Conservation (phyloP, 2,797 vertebrate genomes). For the Oryzias sinensis region DNA sequence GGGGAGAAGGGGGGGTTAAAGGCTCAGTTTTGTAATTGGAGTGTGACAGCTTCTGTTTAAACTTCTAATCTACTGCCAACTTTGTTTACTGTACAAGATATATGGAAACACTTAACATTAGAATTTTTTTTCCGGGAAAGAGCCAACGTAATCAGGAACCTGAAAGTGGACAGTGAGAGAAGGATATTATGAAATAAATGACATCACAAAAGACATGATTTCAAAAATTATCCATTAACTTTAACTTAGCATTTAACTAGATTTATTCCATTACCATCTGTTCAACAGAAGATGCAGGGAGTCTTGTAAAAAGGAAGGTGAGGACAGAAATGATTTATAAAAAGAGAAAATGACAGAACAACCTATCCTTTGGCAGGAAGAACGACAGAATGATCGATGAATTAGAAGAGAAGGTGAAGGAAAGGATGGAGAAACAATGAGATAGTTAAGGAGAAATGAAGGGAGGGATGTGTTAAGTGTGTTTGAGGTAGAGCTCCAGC, state of each 20-base stretch:
- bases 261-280: neutral
- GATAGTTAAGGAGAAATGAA: constrained; percentile 60
- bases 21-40: constrained; percentile 44
- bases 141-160: neutral
- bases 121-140: neutral
- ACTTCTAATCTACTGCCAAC: constrained; percentile 19
- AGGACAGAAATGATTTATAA: neutral
- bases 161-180: neutral
- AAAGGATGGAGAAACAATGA: constrained; percentile 58
- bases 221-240: neutral
- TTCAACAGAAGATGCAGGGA: neutral
- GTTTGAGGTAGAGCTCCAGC: constrained; percentile 76
- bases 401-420: constrained; percentile 27
- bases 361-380: neutral
- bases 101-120: neutral
- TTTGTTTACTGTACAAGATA: constrained; percentile 37
- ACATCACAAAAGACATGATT: constrained; percentile 1
- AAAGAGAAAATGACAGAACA: constrained; percentile 4
- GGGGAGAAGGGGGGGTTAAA: constrained; percentile 58
- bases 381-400: constrained; percentile 15
- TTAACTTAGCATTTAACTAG: constrained; percentile 1
- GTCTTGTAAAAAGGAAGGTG: neutral
- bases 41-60: constrained; percentile 44
- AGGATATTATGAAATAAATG: neutral
- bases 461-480: constrained; percentile 54